Evolutionary conservation across 2,888 invertebrate genomes (phyloP), one percentile per base, ranked within the genome.

Genomic region (Thymelicus acteon): DNA sequence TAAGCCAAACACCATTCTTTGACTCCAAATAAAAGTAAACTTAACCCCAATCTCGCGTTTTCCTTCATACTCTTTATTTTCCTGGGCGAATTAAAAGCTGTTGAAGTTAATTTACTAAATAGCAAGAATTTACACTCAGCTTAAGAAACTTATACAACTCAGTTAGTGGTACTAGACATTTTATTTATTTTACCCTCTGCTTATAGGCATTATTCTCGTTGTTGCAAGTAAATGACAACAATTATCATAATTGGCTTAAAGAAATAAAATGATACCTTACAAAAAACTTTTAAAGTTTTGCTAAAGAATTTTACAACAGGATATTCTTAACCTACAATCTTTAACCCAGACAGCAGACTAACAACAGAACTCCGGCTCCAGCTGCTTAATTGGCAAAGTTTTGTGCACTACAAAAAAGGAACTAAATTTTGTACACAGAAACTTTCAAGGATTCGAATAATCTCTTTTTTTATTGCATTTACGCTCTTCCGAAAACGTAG

Each of bases 321-420:
- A 71, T 65, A 71, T 71, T 47, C 65, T 47, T 71, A 65, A 61
- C 65, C 60, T 39, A 60, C 60, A 65, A 65, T 71, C 47, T 66
- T 70, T 71, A 65, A 61, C 52, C 49, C 75, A 72, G 72, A 74
- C 78, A 83, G 79, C 80, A 80, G 78, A 80, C 77, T 75, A 80
- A 79, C 78, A 80, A 75, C 73, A 71, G 74, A 85, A 84, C 79
- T 87, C 84, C 72, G 74, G 77, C 80, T 75, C 75, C 76, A 82
- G 83, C 85, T 86, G 88, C 72, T 75, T 79, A 80, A 90, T 91
- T 90, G 87, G 86, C 80, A 80, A 88, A 89, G 83, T 90, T 90
- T 80, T 79, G 79, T 78, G 80, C 82, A 82, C 85, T 88, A 85
- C 80, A 84, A 86, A 57, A 88, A 87, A 84, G 82, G 83, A 81